Evolutionary conservation across 2,888 invertebrate species (phyloP).

Genomic region (Poecilobothrus nobilitatus): DNA sequence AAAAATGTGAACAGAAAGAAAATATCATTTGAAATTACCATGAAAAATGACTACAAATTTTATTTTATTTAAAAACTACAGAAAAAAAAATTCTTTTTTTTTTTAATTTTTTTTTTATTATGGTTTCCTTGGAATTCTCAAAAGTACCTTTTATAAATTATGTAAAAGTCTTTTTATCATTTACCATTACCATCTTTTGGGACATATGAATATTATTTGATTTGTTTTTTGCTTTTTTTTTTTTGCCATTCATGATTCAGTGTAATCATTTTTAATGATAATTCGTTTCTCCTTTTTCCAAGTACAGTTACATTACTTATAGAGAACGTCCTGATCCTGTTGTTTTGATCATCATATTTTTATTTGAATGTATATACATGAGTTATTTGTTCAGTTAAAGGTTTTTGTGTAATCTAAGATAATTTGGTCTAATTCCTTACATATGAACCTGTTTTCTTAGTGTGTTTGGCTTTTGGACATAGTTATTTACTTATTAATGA

Average conservation of each 20-base stretch:
- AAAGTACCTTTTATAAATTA: neutral
- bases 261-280: too few relatives aligned
- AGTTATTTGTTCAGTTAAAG: neutral
- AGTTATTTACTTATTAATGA: too few relatives aligned
- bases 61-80: too few relatives aligned
- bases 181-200: neutral
- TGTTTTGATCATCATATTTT: neutral
- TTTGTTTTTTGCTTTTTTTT: neutral
- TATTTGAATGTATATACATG: neutral
- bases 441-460: too few relatives aligned
- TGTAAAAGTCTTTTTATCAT: neutral
- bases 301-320: neutral
- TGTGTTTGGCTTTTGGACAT: too few relatives aligned
- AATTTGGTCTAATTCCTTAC: too few relatives aligned
- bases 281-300: neutral
- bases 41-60: slow-evolving; percentile 4
- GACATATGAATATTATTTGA: neutral
- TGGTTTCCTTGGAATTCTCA: neutral
- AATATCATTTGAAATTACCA: neutral
- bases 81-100: neutral
- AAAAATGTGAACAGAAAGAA: neutral
- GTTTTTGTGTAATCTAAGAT: too few relatives aligned
- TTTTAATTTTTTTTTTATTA: too few relatives aligned
- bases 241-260: too few relatives aligned
- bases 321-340: neutral